Base-by-base conservation (phyloP, 2,113 vertebrate genomes). In the Mirza zaza region DNA sequence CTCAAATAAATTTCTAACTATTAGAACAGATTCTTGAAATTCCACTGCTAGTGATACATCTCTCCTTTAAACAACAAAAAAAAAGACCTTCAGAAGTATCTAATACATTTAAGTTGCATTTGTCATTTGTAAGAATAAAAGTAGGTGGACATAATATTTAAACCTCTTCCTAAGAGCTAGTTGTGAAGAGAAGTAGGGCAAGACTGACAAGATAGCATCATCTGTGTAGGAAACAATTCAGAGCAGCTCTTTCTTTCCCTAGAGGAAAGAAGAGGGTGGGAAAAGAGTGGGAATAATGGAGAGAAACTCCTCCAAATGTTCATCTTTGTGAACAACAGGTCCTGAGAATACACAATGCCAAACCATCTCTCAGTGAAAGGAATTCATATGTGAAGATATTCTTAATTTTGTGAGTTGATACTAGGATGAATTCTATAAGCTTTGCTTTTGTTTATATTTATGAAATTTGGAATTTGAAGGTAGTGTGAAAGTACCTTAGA, bases 391-490 rank as follows among this genome's bases (percentile, higher is more conserved):
- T 42, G 65, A 95, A 96, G 55, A 92, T 85, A 21, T 90, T 91
- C 23, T 55, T 27, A 73, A 61, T 86, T 97, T 92, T 50, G 18
- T 71, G 52, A 97, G 27, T 0, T 88, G 39, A 90, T 32, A 91
- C 27, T 50, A 96, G 1, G 65, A 59, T 90, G 90, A 96, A 71
- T 12, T 96, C n/a, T 90, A 27, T 32, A 59, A 94, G 9, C 76
- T 57, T 84, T 88, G 52, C 4, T 97, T 97, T 92, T 0, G 45
- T 63, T 96, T 29, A 65, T 2, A 10, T 2, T 89, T 85, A 8
- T 34, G 85, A 57, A 96, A 80, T 94, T 93, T 21, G 83, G 65
- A 92, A 92, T 87, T 68, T 87, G 17, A 61, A 95, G 77, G 75
- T 15, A 6, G 1, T 92, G 18, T 94, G 79, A 86, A 97, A 90